A percentile compares a stretch with the other conserved stretches of the same genome.
phyloP scores from a whole-genome alignment of 2,113 vertebrate genomes.

The Toxostoma redivivum region DNA sequence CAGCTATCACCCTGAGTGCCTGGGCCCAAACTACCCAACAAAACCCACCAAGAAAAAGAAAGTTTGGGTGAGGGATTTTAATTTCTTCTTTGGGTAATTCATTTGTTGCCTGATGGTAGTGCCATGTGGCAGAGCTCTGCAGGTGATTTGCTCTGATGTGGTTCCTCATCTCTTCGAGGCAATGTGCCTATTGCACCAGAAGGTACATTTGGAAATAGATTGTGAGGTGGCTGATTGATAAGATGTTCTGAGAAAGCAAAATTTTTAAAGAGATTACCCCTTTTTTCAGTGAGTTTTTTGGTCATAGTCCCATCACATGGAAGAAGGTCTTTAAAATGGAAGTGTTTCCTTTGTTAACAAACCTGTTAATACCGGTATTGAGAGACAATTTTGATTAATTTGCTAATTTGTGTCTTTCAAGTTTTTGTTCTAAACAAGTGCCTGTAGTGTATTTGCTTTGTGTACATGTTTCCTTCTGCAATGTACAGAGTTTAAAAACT shows the following conservation, averaged over 20 bases:
- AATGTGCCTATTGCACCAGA: background rate
- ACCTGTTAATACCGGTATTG: fast-evolving
- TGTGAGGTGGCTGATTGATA: background rate
- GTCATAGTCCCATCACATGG: fast-evolving
- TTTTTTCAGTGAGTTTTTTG: background rate
- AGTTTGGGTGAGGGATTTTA: slow-evolving; percentile 85
- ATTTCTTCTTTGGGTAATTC: background rate
- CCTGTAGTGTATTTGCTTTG: background rate
- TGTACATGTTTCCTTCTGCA: background rate
- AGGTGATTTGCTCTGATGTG: background rate
- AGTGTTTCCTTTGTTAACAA: background rate
- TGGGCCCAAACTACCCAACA: slow-evolving; percentile 97
- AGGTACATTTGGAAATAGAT: background rate
- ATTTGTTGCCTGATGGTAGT: fast-evolving
- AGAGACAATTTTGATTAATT: background rate
- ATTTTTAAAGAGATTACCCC: background rate
- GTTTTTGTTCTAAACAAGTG: background rate
- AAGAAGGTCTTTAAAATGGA: background rate
- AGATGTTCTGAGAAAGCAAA: background rate
- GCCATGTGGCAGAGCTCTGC: background rate
- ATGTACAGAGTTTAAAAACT: background rate
- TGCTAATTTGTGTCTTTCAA: background rate
- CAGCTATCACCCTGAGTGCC: slow-evolving; percentile 99
- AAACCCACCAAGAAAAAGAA: slow-evolving; percentile 98
- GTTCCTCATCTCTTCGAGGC: background rate